A percentile compares a stretch with the other conserved stretches of the same genome.
phyloP scores from a whole-genome alignment of 2,797 vertebrate genomes.

The Cynodonichthys magdalenae region DNA sequence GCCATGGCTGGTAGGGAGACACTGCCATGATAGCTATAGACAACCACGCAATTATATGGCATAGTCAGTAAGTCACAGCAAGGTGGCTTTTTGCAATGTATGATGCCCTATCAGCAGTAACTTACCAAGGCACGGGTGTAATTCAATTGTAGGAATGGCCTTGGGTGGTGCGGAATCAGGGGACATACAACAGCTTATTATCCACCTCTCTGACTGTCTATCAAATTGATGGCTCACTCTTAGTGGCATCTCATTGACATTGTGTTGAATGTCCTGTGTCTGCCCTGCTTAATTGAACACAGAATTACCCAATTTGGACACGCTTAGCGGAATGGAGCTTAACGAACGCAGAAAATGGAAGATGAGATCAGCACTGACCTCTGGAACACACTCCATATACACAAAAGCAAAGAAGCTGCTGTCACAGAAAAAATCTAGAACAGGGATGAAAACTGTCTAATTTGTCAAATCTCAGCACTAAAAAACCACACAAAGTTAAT shows the following conservation, averaged over 20 bases:
- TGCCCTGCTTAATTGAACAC: conserved; percentile 80
- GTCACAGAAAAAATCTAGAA: conserved; percentile 46
- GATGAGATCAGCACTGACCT: conserved; percentile 71
- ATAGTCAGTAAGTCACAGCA: conserved; percentile 46
- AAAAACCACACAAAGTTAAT: background rate
- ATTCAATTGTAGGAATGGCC: conserved; percentile 74
- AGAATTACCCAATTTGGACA: conserved; percentile 79
- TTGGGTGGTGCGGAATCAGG: conserved; percentile 73
- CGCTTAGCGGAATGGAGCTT: conserved; percentile 68
- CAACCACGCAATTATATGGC: conserved; percentile 58
- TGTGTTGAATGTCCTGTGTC: conserved; percentile 79
- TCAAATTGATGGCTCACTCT: conserved; percentile 79
- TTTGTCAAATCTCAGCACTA: conserved; percentile 41
- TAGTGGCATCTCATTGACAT: conserved; percentile 75
- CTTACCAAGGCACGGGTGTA: conserved; percentile 61
- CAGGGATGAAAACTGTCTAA: conserved; percentile 47
- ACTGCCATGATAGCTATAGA: conserved; percentile 57
- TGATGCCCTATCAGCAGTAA: conserved; percentile 66
- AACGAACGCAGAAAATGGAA: conserved; percentile 60
- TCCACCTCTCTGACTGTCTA: conserved; percentile 72
- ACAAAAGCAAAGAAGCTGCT: conserved; percentile 39
- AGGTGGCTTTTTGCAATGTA: conserved; percentile 64
- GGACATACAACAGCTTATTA: conserved; percentile 74
- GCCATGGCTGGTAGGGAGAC: conserved; percentile 48
- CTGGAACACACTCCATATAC: conserved; percentile 63